These are phyloP conservation scores for Apodemus sylvaticus DNA, from an alignment of 2,113 vertebrate genomes.

Conservation along the genomic window DNA sequence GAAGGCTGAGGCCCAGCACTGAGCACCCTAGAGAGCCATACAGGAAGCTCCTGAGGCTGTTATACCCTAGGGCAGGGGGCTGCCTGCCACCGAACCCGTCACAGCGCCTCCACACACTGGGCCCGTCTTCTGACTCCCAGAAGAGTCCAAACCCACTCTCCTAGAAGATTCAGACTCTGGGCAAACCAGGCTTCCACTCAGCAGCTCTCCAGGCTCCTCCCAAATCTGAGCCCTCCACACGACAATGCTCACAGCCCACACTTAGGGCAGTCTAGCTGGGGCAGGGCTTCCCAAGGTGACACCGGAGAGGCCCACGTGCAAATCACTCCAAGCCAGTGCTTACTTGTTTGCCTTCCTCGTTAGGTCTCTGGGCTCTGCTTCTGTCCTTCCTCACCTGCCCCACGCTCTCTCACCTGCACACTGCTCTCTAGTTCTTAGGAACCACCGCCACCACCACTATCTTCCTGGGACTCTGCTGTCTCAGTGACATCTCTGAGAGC, in stretches of 20 bases:
- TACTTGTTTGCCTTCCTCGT: neutral
- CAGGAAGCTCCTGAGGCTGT: neutral
- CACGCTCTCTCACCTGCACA: neutral
- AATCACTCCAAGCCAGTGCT: neutral
- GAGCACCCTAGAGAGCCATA: neutral
- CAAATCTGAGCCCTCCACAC: neutral
- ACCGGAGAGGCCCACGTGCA: accelerated
- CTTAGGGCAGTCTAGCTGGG: neutral
- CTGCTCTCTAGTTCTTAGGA: constrained; percentile 47
- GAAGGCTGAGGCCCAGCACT: neutral
- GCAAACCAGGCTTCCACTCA: neutral
- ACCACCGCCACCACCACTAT: neutral
- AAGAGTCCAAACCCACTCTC: neutral
- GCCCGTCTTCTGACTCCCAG: neutral
- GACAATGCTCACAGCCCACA: neutral
- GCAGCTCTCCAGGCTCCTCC: neutral
- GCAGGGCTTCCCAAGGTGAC: neutral
- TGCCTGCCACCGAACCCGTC: neutral
- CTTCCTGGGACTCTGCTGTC: constrained; percentile 57
- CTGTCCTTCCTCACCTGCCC: constrained; percentile 36
- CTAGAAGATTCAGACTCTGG: neutral
- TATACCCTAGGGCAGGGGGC: neutral
- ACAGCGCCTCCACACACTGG: neutral
- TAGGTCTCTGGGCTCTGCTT: neutral
- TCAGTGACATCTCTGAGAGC: constrained; percentile 50